Evolutionary conservation across 2,797 vertebrate genomes (phyloP).

Genomic region (Pelochelys cantorii): DNA sequence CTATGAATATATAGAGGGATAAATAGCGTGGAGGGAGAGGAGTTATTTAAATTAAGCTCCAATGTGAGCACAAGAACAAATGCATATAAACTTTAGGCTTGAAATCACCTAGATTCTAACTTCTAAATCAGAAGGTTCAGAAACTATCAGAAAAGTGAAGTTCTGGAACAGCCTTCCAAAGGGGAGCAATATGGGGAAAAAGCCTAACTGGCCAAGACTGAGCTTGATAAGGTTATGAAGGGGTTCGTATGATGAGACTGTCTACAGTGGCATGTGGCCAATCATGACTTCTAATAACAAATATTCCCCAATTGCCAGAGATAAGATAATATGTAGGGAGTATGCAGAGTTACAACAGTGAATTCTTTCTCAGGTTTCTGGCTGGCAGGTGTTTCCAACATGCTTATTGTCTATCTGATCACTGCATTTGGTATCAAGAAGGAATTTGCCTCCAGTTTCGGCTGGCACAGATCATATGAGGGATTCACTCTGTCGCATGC

Average conservation of each 20-base stretch:
- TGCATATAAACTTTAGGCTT: no score
- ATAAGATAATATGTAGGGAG: no score
- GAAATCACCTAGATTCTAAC: no score
- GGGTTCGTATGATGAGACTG: not conserved
- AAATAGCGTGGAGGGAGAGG: not conserved
- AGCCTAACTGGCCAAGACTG: not conserved
- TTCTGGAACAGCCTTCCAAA: no score
- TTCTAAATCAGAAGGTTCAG: no score
- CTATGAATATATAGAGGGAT: not conserved
- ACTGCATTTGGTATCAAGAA: not conserved
- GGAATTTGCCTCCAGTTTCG: not conserved
- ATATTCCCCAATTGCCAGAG: not conserved
- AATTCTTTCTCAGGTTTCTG: no score
- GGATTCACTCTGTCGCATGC: not conserved
- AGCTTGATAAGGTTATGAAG: not conserved
- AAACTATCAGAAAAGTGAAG: no score
- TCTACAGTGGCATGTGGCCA: not conserved
- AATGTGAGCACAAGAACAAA: no score
- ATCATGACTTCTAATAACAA: not conserved
- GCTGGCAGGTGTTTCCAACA: not conserved
- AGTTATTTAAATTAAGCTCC: no score
- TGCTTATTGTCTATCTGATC: not conserved
- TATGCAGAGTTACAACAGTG: not conserved
- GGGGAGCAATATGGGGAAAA: not conserved
- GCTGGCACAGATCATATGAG: not conserved